Evolutionary conservation across 2,797 vertebrate genomes (phyloP).

Genomic region (Euthynnus affinis): DNA sequence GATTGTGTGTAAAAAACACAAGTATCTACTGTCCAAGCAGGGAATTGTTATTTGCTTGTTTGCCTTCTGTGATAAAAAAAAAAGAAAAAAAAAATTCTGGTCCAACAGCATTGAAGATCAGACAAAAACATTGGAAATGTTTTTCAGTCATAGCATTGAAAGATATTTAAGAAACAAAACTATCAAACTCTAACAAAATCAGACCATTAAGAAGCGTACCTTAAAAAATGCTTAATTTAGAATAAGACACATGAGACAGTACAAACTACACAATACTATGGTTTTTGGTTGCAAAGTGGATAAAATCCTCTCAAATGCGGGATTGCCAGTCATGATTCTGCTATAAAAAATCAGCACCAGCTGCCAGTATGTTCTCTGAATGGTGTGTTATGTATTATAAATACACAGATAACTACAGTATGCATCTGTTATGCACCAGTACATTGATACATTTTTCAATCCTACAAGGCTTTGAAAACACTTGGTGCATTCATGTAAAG

Average conservation of each 20-base stretch:
- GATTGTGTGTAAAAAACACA: background rate
- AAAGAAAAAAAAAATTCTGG: slow-evolving; percentile 2
- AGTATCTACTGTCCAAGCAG: background rate
- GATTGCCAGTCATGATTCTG: slow-evolving; percentile 29
- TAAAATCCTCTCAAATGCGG: slow-evolving; percentile 25
- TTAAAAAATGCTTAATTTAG: background rate
- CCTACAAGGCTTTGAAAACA: slow-evolving; percentile 31
- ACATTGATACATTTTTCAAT: slow-evolving; percentile 52
- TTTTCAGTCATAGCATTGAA: background rate
- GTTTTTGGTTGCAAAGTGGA: slow-evolving; percentile 12
- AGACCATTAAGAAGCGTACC: background rate
- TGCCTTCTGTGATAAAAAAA: too few relatives aligned
- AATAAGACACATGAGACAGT: slow-evolving; percentile 5
- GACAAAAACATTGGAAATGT: background rate
- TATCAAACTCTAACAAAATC: background rate
- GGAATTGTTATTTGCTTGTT: background rate
- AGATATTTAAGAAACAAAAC: background rate
- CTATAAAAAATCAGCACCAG: slow-evolving; percentile 40
- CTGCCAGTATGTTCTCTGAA: slow-evolving; percentile 34
- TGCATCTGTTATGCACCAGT: slow-evolving; percentile 51
- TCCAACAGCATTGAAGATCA: slow-evolving; percentile 13
- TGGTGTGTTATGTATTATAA: slow-evolving; percentile 46
- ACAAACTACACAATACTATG: background rate
- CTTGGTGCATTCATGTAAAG: slow-evolving; percentile 38
- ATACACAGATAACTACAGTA: slow-evolving; percentile 20